These are phyloP conservation scores for Drosophila planitibia DNA, from an alignment of 2,888 invertebrate genomes.

Conservation along the genomic window DNA sequence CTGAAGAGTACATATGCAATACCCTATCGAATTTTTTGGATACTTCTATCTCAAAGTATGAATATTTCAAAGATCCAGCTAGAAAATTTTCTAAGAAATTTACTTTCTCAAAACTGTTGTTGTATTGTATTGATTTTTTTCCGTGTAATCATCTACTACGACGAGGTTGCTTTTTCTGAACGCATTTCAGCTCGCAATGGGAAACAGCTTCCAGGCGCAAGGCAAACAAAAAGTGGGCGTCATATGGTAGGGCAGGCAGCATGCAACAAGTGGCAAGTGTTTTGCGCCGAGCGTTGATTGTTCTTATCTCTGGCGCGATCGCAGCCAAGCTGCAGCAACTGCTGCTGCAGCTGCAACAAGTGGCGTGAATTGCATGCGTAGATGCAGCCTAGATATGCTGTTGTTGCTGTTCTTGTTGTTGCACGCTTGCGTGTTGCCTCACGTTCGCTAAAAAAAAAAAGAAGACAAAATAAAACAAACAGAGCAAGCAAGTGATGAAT, in stretches of 20 bases:
- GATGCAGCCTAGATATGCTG: conserved; percentile 61
- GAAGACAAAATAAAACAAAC: conserved; percentile 54
- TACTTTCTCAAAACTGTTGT: not conserved
- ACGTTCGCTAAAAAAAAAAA: conserved; percentile 37
- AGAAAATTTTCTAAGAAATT: not conserved
- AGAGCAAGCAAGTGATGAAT: conserved; percentile 82
- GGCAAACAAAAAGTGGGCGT: conserved; percentile 56
- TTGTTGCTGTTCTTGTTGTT: conserved; percentile 17
- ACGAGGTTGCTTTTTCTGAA: not conserved
- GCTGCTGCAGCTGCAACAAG: conserved; percentile 53
- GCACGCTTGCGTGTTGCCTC: conserved; percentile 51
- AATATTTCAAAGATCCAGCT: not conserved
- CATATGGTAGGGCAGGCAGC: conserved; percentile 39
- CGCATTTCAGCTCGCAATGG: conserved; percentile 8
- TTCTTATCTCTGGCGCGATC: conserved; percentile 71
- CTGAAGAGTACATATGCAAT: not conserved
- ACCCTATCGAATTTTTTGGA: rapidly evolving
- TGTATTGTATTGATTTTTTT: not conserved
- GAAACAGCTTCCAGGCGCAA: conserved; percentile 64
- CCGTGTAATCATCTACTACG: not conserved
- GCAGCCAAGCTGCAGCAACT: conserved; percentile 33
- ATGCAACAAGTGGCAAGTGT: conserved; percentile 72
- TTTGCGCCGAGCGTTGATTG: conserved; percentile 78
- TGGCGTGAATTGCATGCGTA: conserved; percentile 75
- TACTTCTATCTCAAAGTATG: not conserved